Evolutionary conservation across 2,113 vertebrate genomes (phyloP).

Genomic region (Corythoichthys intestinalis): DNA sequence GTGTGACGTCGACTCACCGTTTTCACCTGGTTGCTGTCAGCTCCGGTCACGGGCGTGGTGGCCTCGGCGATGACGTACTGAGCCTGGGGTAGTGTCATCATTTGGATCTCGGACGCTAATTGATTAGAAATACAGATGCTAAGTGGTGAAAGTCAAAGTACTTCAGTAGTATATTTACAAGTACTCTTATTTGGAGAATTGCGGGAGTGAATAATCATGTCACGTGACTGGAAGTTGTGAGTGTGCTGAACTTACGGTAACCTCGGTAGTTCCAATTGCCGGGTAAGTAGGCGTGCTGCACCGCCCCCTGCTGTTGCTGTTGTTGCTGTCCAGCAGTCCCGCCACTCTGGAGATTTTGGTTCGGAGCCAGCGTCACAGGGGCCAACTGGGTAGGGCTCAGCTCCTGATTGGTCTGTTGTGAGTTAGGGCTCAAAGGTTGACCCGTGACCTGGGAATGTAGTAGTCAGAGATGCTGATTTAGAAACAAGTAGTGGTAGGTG

Average conservation of each 20-base stretch:
- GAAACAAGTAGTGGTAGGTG: background rate
- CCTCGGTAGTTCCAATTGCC: conserved; percentile 91
- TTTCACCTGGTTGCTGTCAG: conserved; percentile 86
- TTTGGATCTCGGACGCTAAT: conserved; percentile 94
- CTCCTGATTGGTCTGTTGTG: conserved; percentile 83
- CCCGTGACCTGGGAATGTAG: conserved; percentile 69
- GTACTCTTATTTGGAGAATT: no score
- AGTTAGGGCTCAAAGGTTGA: conserved; percentile 87
- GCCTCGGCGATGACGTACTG: conserved; percentile 96
- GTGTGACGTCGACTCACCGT: conserved; percentile 73
- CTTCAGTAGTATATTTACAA: no score
- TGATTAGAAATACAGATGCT: background rate
- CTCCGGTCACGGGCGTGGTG: conserved; percentile 80
- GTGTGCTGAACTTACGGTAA: conserved; percentile 78
- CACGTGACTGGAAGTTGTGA: background rate
- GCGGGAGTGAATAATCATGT: no score
- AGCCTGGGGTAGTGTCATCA: conserved; percentile 93
- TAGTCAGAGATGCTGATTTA: background rate
- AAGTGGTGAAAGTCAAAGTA: no score
- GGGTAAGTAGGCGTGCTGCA: conserved; percentile 90
- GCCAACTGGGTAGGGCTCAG: conserved; percentile 83
- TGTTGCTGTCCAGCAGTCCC: conserved; percentile 66
- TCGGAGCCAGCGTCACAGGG: conserved; percentile 74
- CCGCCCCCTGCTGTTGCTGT: conserved; percentile 68
- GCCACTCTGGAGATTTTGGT: conserved; percentile 76